Percentiles rank a stretch among this genome's conserved stretches.
Evolutionary conservation across 37 sponge, comb jelly and placozoan species (phyloP).

Genomic region (Bolinopsis microptera): DNA sequence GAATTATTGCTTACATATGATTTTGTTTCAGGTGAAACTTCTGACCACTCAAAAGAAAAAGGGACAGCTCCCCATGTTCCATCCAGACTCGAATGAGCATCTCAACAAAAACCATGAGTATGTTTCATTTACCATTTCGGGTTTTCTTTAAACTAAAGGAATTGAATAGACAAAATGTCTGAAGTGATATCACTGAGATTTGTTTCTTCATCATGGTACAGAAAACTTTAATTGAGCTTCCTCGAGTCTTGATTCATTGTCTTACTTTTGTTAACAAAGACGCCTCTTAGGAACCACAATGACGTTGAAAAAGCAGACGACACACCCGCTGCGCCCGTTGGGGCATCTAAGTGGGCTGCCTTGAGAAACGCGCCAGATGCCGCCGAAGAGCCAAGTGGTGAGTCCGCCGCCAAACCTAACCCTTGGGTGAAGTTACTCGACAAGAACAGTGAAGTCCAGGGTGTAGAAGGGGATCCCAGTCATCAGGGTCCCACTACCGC

Average conservation of each 20-base stretch:
- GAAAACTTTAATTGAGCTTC: too few species aligned
- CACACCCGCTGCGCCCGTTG: neutral
- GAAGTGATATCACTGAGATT: too few species aligned
- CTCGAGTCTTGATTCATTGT: too few species aligned
- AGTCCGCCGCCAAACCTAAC: conserved; percentile 16
- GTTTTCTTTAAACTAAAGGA: too few species aligned
- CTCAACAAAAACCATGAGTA: conserved; percentile 66
- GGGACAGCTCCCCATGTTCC: conserved; percentile 45
- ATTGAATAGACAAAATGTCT: too few species aligned
- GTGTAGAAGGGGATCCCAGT: neutral
- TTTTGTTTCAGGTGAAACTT: conserved; percentile 32
- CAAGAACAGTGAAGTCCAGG: neutral
- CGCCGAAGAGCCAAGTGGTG: neutral
- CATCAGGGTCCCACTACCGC: conserved; percentile 56
- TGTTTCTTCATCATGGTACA: too few species aligned
- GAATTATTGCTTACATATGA: too few species aligned
- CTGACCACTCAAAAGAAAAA: conserved; percentile 45
- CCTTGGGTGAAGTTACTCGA: conserved; percentile 51
- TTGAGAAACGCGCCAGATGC: neutral
- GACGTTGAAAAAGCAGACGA: conserved; percentile 39
- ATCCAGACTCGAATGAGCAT: conserved; percentile 47
- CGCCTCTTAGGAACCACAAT: conserved; percentile 34
- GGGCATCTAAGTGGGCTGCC: conserved; percentile 60
- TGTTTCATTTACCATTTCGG: neutral
- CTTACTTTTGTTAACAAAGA: neutral